Percentiles rank a stretch among this genome's conserved stretches.
Evolutionary conservation across 2,113 vertebrate species (phyloP).

Genomic region (Bos javanicus): DNA sequence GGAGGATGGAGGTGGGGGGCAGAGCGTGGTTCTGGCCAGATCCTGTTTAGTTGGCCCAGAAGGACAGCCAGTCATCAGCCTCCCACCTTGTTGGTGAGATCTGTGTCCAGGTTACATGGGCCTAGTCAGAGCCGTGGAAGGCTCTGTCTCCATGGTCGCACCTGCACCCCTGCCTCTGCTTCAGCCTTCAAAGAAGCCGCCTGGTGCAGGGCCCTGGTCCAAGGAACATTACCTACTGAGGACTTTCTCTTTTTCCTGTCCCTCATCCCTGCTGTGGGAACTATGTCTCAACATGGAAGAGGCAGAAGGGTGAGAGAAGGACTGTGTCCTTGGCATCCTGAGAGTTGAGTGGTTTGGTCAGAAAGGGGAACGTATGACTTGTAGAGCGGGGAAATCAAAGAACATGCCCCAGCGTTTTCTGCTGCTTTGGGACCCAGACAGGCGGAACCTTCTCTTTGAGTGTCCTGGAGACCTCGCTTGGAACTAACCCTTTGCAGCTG

Average conservation of each 20-base stretch:
- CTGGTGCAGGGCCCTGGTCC: background rate
- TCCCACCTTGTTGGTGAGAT: background rate
- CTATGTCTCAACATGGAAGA: background rate
- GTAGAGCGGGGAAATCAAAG: background rate
- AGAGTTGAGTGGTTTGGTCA: background rate
- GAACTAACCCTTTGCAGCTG: background rate
- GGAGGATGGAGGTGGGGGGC: background rate
- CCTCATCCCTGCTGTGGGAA: background rate
- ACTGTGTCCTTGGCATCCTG: background rate
- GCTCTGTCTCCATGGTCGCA: background rate
- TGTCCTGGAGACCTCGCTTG: background rate
- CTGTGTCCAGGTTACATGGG: background rate
- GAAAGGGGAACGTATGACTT: background rate
- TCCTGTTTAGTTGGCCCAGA: background rate
- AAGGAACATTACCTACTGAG: background rate
- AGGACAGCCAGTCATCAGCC: background rate
- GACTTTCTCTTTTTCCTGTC: background rate
- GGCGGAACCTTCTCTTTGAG: background rate
- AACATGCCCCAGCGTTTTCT: background rate
- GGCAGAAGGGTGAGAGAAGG: background rate
- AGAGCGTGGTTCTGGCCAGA: background rate
- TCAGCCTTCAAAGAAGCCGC: background rate
- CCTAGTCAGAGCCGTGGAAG: background rate
- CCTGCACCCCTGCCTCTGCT: background rate
- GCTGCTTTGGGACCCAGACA: background rate